These are phyloP conservation scores for Atherinomorus stipes DNA, from an alignment of 2,113 vertebrate species.

Conservation along the genomic window DNA sequence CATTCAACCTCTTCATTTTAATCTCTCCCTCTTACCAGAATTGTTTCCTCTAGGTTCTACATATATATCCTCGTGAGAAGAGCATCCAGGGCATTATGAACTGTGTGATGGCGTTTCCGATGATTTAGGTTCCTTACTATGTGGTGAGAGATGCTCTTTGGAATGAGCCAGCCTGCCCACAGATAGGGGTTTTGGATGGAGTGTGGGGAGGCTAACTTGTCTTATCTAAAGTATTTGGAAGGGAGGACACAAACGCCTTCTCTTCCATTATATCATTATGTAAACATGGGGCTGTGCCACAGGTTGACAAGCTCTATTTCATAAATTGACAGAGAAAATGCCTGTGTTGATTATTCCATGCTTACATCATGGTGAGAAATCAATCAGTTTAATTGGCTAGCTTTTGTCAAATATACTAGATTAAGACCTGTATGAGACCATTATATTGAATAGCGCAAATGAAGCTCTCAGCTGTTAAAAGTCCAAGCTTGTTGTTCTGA, in stretches of 20 bases:
- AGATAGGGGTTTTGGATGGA: constrained; percentile 58
- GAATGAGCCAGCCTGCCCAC: constrained; percentile 67
- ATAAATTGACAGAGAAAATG: constrained; percentile 67
- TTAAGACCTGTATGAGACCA: constrained; percentile 59
- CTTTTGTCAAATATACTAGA: constrained; percentile 77
- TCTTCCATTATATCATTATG: constrained; percentile 80
- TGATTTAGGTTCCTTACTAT: constrained; percentile 70
- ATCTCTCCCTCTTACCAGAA: constrained; percentile 34
- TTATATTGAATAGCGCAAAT: constrained; percentile 63
- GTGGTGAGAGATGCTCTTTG: constrained; percentile 70
- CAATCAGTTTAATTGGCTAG: constrained; percentile 76
- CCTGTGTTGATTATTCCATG: constrained; percentile 62
- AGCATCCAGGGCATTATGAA: constrained; percentile 62
- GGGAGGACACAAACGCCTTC: constrained; percentile 77
- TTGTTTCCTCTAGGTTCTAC: constrained; percentile 49
- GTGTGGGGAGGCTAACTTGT: constrained; percentile 62
- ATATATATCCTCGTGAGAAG: constrained; percentile 44
- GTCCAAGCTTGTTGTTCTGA: constrained; percentile 63
- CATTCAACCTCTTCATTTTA: constrained; percentile 63
- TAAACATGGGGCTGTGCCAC: constrained; percentile 72
- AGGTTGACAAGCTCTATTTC: constrained; percentile 72
- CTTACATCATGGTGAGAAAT: constrained; percentile 76
- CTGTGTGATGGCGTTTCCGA: constrained; percentile 61
- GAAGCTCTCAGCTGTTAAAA: constrained; percentile 65
- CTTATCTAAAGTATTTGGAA: constrained; percentile 81